Percentiles rank a stretch among this genome's conserved stretches.
Evolutionary conservation across 2,113 vertebrate genomes (phyloP).

Genomic region (Chionis minor): DNA sequence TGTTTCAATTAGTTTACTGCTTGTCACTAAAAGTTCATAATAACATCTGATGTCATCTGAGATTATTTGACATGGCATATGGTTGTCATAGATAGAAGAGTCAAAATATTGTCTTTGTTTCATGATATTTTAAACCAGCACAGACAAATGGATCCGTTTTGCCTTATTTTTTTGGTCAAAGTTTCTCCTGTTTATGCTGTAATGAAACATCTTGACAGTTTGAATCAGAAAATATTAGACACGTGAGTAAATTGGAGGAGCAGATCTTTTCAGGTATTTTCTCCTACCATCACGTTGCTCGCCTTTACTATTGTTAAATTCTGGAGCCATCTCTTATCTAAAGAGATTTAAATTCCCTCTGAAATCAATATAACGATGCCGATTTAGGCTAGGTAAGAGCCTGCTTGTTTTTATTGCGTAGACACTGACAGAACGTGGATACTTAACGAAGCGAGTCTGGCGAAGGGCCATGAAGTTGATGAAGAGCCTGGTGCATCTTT

Average conservation of each 20-base stretch:
- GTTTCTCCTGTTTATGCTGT: neutral
- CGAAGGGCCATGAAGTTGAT: neutral
- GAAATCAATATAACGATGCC: neutral
- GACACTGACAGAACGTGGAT: neutral
- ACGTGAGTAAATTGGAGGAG: neutral
- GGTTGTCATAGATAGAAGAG: neutral
- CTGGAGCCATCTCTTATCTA: neutral
- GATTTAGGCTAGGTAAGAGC: neutral
- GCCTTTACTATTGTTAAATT: neutral
- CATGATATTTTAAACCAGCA: neutral
- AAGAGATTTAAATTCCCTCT: neutral
- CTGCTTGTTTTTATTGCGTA: neutral
- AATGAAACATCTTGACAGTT: neutral
- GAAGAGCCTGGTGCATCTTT: neutral
- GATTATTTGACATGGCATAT: neutral
- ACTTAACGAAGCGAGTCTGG: neutral
- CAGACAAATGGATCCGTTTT: neutral
- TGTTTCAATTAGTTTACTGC: neutral
- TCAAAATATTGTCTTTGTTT: neutral
- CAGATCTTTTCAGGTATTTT: neutral
- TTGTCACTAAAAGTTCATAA: neutral
- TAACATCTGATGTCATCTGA: neutral
- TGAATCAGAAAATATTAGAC: neutral
- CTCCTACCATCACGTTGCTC: neutral
- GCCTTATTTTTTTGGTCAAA: neutral